Base-by-base conservation (phyloP, 1,140 invertebrate species). In the Polyergus mexicanus region DNA sequence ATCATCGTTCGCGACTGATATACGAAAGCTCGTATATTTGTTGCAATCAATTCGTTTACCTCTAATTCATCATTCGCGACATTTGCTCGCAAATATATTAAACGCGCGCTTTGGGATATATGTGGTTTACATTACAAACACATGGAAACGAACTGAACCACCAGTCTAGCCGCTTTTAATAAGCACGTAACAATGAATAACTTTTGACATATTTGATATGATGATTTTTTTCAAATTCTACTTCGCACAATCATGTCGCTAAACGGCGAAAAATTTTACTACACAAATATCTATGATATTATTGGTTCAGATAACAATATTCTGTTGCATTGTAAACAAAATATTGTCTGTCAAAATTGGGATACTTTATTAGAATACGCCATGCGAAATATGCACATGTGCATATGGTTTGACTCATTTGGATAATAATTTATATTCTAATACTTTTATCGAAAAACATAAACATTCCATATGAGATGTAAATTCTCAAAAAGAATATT, bases 1-100 rank as follows among this genome's bases (percentile, higher is more conserved):
- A 84, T 84, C 72, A 84, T 77, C 78, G 68, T 74, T 38, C 78
- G 28, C 56, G 69, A 54, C 69, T 84, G 72, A 74, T 84, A 74
- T 84, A 10, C 76, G 76, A 77, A 51, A 81, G 77, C 77, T 51
- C 84, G 77, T 62, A 62, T 86, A 81, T 86, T 86, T 80, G 76
- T 62, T 68, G 84, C 22, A 86, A 80, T 86, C 76, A 86, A 86
- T 86, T 80, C 84, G 84, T 86, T 86, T 86, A 86, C 62, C 84
- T 69, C 76, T 86, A 86, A 86, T 86, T 86, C 81, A 81, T 83
- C 76, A 71, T 77, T 65, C 75, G 84, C 76, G 84, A 81, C 84
- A 69, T 86, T 86, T 86, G 77, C 76, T 86, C 56, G 66, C 77
- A 81, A 81, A 86, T 86, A 86, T 80, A 80, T 81, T 69, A 77